Evolutionary conservation across 2,113 vertebrate species (phyloP).

Genomic region (Saimiri boliviensis): DNA sequence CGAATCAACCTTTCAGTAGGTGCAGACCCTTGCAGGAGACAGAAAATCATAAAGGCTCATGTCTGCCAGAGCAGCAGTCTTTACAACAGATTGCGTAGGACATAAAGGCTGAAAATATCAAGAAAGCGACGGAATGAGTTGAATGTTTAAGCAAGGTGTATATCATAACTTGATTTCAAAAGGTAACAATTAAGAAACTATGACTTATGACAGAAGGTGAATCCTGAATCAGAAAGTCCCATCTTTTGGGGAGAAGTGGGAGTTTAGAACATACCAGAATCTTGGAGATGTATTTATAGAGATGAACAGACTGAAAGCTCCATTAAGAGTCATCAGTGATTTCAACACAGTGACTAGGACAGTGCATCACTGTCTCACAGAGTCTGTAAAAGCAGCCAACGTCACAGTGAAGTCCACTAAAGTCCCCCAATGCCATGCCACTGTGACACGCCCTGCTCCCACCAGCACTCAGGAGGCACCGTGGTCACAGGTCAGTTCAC

Average conservation of each 20-base stretch:
- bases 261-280: neutral
- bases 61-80: neutral
- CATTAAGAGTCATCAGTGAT: neutral
- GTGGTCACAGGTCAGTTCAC: neutral
- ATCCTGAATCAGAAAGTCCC: neutral
- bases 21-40: neutral
- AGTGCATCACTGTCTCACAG: rapidly evolving
- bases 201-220: neutral
- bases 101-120: neutral
- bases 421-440: neutral
- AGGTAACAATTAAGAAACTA: neutral
- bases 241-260: neutral
- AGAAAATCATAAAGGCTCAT: neutral
- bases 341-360: neutral
- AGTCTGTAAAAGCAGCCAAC: no score
- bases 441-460: neutral
- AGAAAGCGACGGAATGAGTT: neutral
- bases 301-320: neutral
- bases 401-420: neutral
- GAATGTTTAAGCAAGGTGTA: neutral
- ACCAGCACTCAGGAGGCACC: neutral
- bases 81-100: neutral
- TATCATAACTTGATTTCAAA: constrained; percentile 8
- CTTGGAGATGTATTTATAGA: neutral
- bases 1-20: neutral